Evolutionary conservation across 1,140 invertebrate species (phyloP).

Genomic region (Drosophila bocki): DNA sequence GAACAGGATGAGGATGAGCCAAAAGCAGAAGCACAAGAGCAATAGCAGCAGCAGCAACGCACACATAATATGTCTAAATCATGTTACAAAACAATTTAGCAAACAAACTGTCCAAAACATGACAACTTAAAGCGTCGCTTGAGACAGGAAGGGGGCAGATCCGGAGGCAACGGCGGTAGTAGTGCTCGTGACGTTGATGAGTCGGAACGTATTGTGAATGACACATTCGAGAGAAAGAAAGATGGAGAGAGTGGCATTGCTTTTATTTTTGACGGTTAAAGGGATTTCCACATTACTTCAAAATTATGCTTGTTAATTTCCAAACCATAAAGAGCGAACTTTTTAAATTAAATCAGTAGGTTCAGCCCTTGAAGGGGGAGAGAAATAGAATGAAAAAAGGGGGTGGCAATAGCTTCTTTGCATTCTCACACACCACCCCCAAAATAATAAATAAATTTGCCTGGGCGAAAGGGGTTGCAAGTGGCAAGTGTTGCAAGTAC

Average conservation of each 20-base stretch:
- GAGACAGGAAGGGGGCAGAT: slow-evolving; percentile 29
- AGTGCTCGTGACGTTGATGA: slow-evolving; percentile 70
- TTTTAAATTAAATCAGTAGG: slow-evolving; percentile 34
- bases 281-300: slow-evolving; percentile 32
- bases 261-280: slow-evolving; percentile 22
- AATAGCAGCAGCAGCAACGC: background rate
- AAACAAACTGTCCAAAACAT: slow-evolving; percentile 83
- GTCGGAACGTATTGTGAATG: slow-evolving; percentile 72
- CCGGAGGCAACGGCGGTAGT: background rate
- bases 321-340: slow-evolving; percentile 3
- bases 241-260: background rate
- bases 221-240: slow-evolving; percentile 52
- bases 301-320: slow-evolving; percentile 60
- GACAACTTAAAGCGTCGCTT: slow-evolving; percentile 74
- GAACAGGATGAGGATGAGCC: slow-evolving; percentile 2
- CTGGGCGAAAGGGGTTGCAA: slow-evolving; percentile 11
- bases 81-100: slow-evolving; percentile 82
- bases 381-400: background rate
- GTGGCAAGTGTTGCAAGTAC: slow-evolving; percentile 30
- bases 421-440: slow-evolving; percentile 22
- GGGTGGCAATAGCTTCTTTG: slow-evolving; percentile 1
- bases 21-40: background rate
- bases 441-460: too few species aligned
- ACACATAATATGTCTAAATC: slow-evolving; percentile 63
- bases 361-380: background rate